Conservation (phyloP, 2,888 invertebrate genomes). For the Cephus nigrinus region DNA sequence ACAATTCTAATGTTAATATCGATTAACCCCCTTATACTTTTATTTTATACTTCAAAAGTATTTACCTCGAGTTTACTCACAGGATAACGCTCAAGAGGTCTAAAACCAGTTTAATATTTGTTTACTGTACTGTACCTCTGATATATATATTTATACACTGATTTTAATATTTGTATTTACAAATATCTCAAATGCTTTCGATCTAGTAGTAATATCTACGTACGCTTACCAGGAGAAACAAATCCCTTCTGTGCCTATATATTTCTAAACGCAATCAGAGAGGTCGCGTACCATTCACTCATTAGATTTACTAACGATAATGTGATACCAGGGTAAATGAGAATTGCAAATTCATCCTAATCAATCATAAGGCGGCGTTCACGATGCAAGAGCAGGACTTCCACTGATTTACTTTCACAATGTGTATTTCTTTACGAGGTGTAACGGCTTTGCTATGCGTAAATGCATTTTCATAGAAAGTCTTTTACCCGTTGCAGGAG, state of each 20-base stretch:
- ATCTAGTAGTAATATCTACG: too few species aligned
- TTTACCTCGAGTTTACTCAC: not conserved
- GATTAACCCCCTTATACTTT: not conserved
- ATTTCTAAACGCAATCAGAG: too few species aligned
- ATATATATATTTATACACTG: not conserved
- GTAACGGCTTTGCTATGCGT: not conserved
- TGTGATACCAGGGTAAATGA: not conserved
- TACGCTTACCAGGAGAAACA: too few species aligned
- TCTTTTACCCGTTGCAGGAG: not conserved
- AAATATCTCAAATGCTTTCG: too few species aligned
- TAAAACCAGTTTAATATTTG: not conserved
- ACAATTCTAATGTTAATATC: not conserved
- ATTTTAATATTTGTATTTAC: not conserved
- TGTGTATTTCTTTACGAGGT: not conserved
- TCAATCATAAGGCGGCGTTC: not conserved
- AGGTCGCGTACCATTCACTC: too few species aligned
- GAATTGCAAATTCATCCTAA: not conserved
- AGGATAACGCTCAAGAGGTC: not conserved
- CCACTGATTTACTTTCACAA: not conserved
- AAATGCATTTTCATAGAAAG: not conserved
- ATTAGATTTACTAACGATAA: not conserved
- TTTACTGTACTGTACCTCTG: not conserved
- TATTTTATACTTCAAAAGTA: not conserved
- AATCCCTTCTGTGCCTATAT: too few species aligned
- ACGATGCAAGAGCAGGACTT: not conserved